Base-by-base conservation (phyloP, 2,113 vertebrate genomes). In the Potamarius usumacintae region DNA sequence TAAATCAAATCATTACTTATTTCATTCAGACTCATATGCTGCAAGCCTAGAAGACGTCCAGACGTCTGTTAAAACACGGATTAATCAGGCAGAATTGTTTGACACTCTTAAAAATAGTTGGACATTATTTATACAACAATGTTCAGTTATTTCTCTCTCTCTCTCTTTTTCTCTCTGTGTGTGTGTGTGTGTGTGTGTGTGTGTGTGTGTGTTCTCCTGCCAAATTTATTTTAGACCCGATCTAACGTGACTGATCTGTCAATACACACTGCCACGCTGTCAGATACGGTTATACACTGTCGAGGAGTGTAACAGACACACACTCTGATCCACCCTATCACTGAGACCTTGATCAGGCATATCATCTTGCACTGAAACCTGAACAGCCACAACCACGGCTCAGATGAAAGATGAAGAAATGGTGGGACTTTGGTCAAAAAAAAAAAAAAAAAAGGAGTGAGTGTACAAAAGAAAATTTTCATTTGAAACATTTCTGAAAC, bases 341-440 rank as follows among this genome's bases (percentile, higher is more conserved):
- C 87, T 90, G 76, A 78, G 60, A n/a, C 88, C 71, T 71, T 92
- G 89, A 93, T 92, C 89, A 87, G 84, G 11, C 79, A 88, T 94
- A 93, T 95, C 94, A 92, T 58, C 77, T 96, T 96, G 82, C 82
- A 71, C 63, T 84, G 82, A 71, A 95, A 95, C 91, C 82, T 91
- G 93, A 95, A 92, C 90, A 95, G 88, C 84, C 74, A 91, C 90
- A 91, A 80, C 83, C 90, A 77, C 92, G 90, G 93, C 93, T 94
- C 94, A 91, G 92, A 94, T 94, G 92, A 94, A 95, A 94, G 91
- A 89, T 93, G 91, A 90, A 87, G 89, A 84, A 87, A 60, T 88
- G 88, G 90, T 87, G 85, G 88, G 88, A 62, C 17, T 60, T 62
- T 83, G 69, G 25, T 34, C 79, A 53, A 42, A 10, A 79, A 30